These are phyloP conservation scores for Nephrocerus scutellatus DNA, from an alignment of 2,888 invertebrate species.

Conservation along the genomic window DNA sequence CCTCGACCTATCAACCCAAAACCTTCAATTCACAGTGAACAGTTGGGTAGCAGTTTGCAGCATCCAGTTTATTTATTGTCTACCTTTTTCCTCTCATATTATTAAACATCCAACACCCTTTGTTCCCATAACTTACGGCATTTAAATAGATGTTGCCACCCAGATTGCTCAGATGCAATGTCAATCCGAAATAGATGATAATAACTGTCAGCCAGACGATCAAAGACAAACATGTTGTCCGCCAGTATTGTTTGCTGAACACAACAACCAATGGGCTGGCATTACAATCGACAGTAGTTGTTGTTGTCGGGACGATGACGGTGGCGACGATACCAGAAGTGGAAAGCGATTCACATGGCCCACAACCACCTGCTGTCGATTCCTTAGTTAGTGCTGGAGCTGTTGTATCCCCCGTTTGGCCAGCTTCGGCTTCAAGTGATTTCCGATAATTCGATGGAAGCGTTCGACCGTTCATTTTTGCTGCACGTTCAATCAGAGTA, in stretches of 20 bases:
- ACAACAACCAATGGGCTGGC: slow-evolving; percentile 56
- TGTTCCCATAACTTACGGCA: slow-evolving; percentile 51
- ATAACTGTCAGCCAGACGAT: slow-evolving; percentile 69
- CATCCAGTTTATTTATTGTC: too few relatives aligned
- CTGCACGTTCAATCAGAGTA: slow-evolving; percentile 58
- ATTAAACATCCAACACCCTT: too few relatives aligned
- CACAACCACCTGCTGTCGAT: slow-evolving; percentile 48
- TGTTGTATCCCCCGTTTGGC: slow-evolving; percentile 6
- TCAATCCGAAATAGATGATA: slow-evolving; percentile 71
- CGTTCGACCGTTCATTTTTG: slow-evolving; percentile 56
- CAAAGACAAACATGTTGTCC: slow-evolving; percentile 61
- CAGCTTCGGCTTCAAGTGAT: slow-evolving; percentile 45
- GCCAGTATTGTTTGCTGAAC: slow-evolving; percentile 58
- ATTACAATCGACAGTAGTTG: slow-evolving; percentile 36
- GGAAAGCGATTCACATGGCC: too few relatives aligned
- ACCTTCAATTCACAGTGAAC: too few relatives aligned
- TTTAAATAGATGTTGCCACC: slow-evolving; percentile 67
- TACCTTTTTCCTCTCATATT: background rate
- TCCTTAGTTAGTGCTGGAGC: slow-evolving; percentile 16
- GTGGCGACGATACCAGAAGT: background rate
- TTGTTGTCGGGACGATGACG: slow-evolving; percentile 9
- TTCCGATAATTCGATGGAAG: slow-evolving; percentile 64
- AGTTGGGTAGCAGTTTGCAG: slow-evolving; percentile 5
- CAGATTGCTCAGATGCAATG: slow-evolving; percentile 66
- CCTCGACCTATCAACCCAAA: too few relatives aligned